These are phyloP conservation scores for Beris chalybata DNA, from an alignment of 2,888 invertebrate genomes.

Conservation along the genomic window DNA sequence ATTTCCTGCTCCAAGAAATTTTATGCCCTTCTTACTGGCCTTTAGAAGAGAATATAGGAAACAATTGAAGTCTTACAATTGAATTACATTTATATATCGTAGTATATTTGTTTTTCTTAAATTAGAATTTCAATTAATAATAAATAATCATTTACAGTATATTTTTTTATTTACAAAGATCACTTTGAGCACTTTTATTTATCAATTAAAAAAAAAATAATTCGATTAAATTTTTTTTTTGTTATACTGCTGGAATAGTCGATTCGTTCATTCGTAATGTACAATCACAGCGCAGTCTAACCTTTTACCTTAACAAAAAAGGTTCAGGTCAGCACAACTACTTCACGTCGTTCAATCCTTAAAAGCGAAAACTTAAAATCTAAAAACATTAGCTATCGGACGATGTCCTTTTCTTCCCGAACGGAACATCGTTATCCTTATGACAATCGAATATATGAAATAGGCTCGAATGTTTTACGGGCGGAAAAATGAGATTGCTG, in stretches of 20 bases:
- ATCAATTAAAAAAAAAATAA: slow-evolving; percentile 21
- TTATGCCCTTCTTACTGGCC: too few relatives aligned
- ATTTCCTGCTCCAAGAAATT: too few relatives aligned
- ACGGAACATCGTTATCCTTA: slow-evolving; percentile 1
- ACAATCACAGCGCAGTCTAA: neutral
- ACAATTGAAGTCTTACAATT: too few relatives aligned
- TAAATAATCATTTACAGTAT: slow-evolving; percentile 4
- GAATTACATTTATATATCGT: too few relatives aligned
- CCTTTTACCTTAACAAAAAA: too few relatives aligned
- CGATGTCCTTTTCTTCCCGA: slow-evolving; percentile 25
- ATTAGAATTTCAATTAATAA: slow-evolving; percentile 8
- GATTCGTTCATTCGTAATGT: slow-evolving; percentile 3
- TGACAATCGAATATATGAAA: slow-evolving; percentile 49
- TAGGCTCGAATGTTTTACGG: slow-evolving; percentile 54
- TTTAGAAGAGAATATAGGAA: too few relatives aligned
- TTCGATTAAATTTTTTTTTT: slow-evolving; percentile 14
- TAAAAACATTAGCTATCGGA: slow-evolving; percentile 26
- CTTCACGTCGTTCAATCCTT: neutral
- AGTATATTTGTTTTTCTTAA: slow-evolving; percentile 9
- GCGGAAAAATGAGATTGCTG: slow-evolving; percentile 54
- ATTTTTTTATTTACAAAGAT: slow-evolving; percentile 19
- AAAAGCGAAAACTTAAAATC: slow-evolving; percentile 3
- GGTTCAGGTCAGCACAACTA: too few relatives aligned
- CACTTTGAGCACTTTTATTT: slow-evolving; percentile 18
- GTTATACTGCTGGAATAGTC: too few relatives aligned